Evolutionary conservation across 2,888 invertebrate genomes (phyloP), one percentile per base, ranked within the genome.

Genomic region (Diaperis boleti): DNA sequence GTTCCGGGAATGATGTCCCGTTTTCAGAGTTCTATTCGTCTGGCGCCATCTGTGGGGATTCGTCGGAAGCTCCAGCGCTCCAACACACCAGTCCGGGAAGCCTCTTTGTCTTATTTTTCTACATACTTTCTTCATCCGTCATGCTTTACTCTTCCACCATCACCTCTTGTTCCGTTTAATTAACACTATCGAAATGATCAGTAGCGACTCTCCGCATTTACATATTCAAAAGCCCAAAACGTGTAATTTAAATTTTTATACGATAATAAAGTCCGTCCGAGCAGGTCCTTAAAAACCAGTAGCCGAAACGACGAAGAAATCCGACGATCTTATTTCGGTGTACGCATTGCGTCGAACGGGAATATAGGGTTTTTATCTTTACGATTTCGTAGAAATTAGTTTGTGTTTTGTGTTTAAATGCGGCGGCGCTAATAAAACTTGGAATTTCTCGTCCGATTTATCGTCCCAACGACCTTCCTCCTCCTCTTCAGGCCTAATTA

Each of bases 361-460:
- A 44, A 56, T 33, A 44, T 56, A 37, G 37, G 22, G 39, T 56
- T 49, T 49, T 59, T 62, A 62, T 62, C 62, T 62, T 62, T 62
- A 62, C 62, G 62, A 62, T 62, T 62, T 50, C 56, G 56, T 62
- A 49, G 62, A 50, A 62, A 62, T 62, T 56, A 55, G 56, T 56
- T 45, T 49, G 41, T 52, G 45, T 52, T 31, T 59, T 35, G 57
- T 57, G 44, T 44, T 59, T 59, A 49, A 49, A 44, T 52, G 62
- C 55, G 41, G 47, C 49, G 42, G 62, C 29, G 44, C 45, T 44
- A 61, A 61, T 62, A 62, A 62, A 62, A 62, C 50, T 49, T 56
- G 49, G 62, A 62, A 62, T 56, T 52, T 52, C 60, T 52, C 41
- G 35, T 6, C 22, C 55, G 56, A 62, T 62, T 62, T 62, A 62